These are phyloP conservation scores for Drosophila baimaii DNA, from an alignment of 1,140 invertebrate species.

Conservation along the genomic window DNA sequence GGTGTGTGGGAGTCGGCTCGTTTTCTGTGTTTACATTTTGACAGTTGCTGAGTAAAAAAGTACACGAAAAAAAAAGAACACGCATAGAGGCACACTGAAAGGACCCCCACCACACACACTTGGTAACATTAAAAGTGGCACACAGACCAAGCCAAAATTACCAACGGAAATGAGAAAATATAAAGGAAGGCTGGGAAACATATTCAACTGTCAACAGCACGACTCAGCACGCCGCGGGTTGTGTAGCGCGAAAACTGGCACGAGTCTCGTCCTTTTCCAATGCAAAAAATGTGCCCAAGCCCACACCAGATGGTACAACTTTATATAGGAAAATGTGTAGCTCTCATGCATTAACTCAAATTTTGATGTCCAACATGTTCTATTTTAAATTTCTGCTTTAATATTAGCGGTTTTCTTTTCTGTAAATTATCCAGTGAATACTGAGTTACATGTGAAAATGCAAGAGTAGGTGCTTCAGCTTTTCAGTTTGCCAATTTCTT, in stretches of 20 bases:
- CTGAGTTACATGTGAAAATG: background rate
- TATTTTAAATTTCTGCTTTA: constrained; percentile 1
- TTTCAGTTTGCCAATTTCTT: no score
- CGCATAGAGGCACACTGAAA: constrained; percentile 12
- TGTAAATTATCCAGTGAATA: background rate
- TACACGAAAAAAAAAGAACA: constrained; percentile 11
- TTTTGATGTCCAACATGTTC: background rate
- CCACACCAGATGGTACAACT: background rate
- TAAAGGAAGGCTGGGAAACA: constrained; percentile 15
- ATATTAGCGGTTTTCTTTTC: no score
- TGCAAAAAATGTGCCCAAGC: constrained; percentile 3
- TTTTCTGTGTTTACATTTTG: constrained; percentile 21
- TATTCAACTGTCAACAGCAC: constrained; percentile 23
- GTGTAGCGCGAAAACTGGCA: constrained; percentile 20
- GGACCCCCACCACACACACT: constrained; percentile 18
- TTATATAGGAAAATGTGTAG: background rate
- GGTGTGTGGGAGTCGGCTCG: constrained; percentile 19
- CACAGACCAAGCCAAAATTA: constrained; percentile 16
- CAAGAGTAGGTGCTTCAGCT: background rate
- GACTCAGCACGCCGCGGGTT: constrained; percentile 15
- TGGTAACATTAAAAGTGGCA: constrained; percentile 14
- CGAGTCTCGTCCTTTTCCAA: constrained; percentile 14
- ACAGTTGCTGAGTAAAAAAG: constrained; percentile 14
- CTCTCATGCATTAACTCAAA: background rate
- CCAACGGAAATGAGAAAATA: constrained; percentile 18